Evolutionary conservation across 2,888 invertebrate genomes (phyloP).

Genomic region (Ceramica pisi): DNA sequence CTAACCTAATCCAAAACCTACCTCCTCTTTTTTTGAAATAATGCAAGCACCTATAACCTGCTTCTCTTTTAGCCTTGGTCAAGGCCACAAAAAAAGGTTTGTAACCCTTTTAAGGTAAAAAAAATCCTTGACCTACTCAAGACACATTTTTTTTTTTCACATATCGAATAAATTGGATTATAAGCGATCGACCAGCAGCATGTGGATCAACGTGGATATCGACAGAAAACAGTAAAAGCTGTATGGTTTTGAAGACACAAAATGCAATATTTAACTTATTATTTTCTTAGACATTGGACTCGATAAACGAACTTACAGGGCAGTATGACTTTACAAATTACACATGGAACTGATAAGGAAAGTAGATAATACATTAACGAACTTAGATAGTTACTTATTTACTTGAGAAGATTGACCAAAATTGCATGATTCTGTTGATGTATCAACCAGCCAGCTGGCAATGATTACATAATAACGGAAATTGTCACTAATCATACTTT

Average conservation of each 20-base stretch:
- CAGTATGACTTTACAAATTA: conserved; percentile 4
- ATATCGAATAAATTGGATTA: conserved; percentile 13
- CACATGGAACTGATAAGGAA: background rate
- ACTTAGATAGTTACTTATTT: background rate
- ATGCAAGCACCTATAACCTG: background rate
- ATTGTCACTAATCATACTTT: background rate
- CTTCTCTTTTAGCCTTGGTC: background rate
- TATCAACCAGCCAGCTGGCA: background rate
- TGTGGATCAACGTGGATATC: background rate
- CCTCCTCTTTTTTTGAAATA: background rate
- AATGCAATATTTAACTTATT: background rate
- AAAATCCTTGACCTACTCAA: conserved; percentile 22
- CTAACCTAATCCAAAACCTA: background rate
- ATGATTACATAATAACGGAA: background rate
- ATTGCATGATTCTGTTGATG: conserved; percentile 1
- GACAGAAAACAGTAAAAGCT: background rate
- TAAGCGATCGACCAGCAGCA: background rate
- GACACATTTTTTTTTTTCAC: background rate
- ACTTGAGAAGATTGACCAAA: background rate
- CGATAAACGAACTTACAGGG: conserved; percentile 1
- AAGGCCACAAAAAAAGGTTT: background rate
- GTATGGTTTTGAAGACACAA: background rate
- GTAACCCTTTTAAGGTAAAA: conserved; percentile 9
- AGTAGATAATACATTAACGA: background rate
- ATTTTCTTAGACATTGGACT: conserved; percentile 9